phyloP scores from a whole-genome alignment of 2,797 vertebrate genomes.

The Gadopsis bispinosus region DNA sequence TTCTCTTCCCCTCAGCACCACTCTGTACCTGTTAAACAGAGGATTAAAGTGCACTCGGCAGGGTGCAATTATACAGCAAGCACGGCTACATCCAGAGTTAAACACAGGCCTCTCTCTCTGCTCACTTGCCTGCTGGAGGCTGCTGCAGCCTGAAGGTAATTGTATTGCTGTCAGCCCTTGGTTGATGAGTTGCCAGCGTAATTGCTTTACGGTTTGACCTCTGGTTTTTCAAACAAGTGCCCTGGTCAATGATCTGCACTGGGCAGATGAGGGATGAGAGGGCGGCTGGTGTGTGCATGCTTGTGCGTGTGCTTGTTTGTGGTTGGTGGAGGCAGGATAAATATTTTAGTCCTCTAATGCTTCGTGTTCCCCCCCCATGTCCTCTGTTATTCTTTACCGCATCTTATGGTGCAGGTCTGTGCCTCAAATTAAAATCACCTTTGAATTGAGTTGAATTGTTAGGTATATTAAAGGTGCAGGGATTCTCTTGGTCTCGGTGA shows the following conservation, averaged over 20 bases:
- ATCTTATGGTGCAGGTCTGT: constrained; percentile 22
- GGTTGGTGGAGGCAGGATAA: constrained; percentile 48
- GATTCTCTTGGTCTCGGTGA: constrained; percentile 42
- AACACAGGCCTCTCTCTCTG: constrained; percentile 61
- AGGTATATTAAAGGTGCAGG: constrained; percentile 16
- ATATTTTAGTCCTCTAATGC: constrained; percentile 52
- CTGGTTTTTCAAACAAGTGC: constrained; percentile 78
- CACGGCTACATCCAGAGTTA: constrained; percentile 67
- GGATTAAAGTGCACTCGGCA: constrained; percentile 77
- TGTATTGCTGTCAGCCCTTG: constrained; percentile 80
- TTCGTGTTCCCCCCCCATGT: constrained; percentile 21
- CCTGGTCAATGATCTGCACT: constrained; percentile 77
- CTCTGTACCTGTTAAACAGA: constrained; percentile 75
- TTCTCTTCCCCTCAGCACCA: constrained; percentile 35
- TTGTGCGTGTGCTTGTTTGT: constrained; percentile 12
- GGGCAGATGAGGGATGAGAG: constrained; percentile 70
- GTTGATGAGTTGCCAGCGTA: constrained; percentile 81
- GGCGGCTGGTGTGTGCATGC: constrained; percentile 32
- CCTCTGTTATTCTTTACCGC: constrained; percentile 31
- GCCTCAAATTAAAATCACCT: constrained; percentile 31
- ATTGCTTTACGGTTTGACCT: constrained; percentile 83
- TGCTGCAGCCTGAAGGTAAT: constrained; percentile 75
- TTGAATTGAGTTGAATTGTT: constrained; percentile 38
- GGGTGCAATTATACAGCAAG: constrained; percentile 70
- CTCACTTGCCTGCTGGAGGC: constrained; percentile 62